Base-by-base conservation (phyloP, 2,113 vertebrate genomes). In the Cnemophilus loriae region DNA sequence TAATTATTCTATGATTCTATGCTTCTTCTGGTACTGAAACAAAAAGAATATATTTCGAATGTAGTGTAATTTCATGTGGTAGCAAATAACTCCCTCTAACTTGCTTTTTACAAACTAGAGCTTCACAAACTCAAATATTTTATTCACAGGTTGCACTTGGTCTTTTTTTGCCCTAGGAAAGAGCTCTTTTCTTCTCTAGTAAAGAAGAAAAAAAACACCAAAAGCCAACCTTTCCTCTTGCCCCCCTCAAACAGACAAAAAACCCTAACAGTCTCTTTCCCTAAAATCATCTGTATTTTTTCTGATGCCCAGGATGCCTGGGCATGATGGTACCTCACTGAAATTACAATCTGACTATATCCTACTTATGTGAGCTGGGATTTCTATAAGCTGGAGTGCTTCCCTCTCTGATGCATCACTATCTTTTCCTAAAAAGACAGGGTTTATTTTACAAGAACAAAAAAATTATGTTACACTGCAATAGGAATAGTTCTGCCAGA, bases 191-290 rank as follows among this genome's bases (percentile, higher is more conserved):
- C 13, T 59, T 11, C 20, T 35, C 7, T 39, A 55, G 4, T 8
- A 42, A 42, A 47, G 49, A 70, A 39, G 6, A 35, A 4, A 59
- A 74, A 64, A n/a, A 86, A 46, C 11, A 63, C 3, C 4, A 63
- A 70, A 65, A 56, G 1, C 7, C 8, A 73, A n/a, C 1, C 3
- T 16, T 67, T 35, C 11, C 7, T 17, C 19, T 7, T 35, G 4
- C 12, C 4, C 2, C 5, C 1, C 8, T 12, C 19, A 52, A 63
- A 52, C 9, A 30, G 11, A n/a, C n/a, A 16, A 52, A 50, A 35
- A 50, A 6, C 1, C 1, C 26, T 2, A 3, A 33, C 2, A 35
- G 5, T 19, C 8, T 12, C 5, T 49, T 28, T 47, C 32, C 5
- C 7, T 11, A 9, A 84, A 13, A 47, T 4, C 5, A 50, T 13